Evolutionary conservation across 2,888 invertebrate genomes (phyloP), one percentile per base, ranked within the genome.

Genomic region (Acanthopleura granulata): DNA sequence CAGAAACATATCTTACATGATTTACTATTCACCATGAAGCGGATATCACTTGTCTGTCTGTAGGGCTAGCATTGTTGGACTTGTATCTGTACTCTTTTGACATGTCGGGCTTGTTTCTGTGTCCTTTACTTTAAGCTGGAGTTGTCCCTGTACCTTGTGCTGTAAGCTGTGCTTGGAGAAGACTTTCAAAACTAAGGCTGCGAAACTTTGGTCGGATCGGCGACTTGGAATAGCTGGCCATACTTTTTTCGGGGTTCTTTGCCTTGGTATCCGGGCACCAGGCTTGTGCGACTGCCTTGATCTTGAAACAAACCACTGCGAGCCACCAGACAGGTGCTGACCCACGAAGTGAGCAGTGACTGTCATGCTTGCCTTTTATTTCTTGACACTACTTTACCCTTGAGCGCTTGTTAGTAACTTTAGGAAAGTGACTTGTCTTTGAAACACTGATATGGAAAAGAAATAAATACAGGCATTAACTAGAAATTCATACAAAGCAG

Each of bases 311-410:
- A 40, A 40, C 40, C 40, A 40, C 40, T 40, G 22, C 22, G 6
- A 22, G 57, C 57, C n/a, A 57, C 57, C 57, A n/a, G 57, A 22
- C 57, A 57, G 57, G 57, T 22, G 3, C 22, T 57, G 57, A 57
- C n/a, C 57, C 57, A 57, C 12, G 57, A 57, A 57, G 22, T 18
- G 57, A 57, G n/a, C 18, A n/a, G 57, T 57, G 57, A 4, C 22
- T 57, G 57, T 57, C 18, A 18, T 18, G 57, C 25, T 22, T 27
- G 22, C 66, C 29, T 66, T 66, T 66, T 27, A 66, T 27, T 27
- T 66, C 66, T 66, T 66, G 66, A 66, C 66, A 66, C 66, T 66
- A 66, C 66, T 66, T 66, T 66, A 66, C 15, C 29, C 66, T 66
- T 66, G 66, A 22, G 18, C 66, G 66, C 66, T 66, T 66, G 66